Evolutionary conservation across 2,888 invertebrate species (phyloP).

Genomic region (Macrophya annulata): DNA sequence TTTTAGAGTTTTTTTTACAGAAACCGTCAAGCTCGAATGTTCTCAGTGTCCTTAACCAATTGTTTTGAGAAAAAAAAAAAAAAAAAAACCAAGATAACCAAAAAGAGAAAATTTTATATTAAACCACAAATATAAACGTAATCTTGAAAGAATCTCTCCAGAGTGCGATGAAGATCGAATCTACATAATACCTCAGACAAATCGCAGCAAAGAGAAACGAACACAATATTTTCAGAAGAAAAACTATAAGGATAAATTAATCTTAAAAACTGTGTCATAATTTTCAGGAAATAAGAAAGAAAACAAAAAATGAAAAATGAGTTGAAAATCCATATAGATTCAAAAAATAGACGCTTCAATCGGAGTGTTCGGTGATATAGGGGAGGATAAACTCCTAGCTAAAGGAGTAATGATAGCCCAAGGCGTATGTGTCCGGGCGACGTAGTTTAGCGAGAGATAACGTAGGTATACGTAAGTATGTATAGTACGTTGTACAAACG

Average conservation of each 20-base stretch:
- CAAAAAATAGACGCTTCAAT: no score
- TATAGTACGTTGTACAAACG: neutral
- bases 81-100: neutral
- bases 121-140: neutral
- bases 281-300: neutral
- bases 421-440: neutral
- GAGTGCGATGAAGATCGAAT: constrained; percentile 20
- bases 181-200: neutral
- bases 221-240: no score
- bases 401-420: neutral
- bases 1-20: neutral
- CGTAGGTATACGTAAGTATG: neutral
- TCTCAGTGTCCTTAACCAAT: neutral
- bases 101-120: neutral
- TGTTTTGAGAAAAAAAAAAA: neutral
- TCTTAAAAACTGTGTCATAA: no score
- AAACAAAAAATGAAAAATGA: no score
- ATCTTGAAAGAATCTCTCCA: neutral
- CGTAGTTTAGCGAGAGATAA: no score
- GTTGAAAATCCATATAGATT: no score
- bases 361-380: neutral
- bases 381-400: neutral
- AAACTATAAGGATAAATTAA: neutral
- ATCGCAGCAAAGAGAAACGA: no score
- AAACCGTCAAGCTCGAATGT: neutral